Base-by-base conservation (phyloP, 2,113 vertebrate genomes). In the Cavia porcellus region DNA sequence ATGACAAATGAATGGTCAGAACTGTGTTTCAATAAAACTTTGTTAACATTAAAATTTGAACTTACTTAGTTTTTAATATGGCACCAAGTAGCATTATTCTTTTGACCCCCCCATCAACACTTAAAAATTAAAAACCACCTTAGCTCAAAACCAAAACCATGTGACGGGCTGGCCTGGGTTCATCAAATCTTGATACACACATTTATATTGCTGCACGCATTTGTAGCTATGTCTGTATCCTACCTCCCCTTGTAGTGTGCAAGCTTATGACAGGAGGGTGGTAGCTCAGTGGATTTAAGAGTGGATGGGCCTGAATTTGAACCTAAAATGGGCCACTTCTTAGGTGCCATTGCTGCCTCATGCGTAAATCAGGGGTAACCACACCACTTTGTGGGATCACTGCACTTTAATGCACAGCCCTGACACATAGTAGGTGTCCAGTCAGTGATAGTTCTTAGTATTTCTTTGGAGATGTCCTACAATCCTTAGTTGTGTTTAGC, bases 261-360 rank as follows among this genome's bases (percentile, higher is more conserved):
- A 52, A 83, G 84, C 64, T 85, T 94, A 61, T 55, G 42, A 74
- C n/a, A 57, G 68, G 62, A 61, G 74, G 14, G 4, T 7, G 35
- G 9, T 42, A 32, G 74, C 24, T 91, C 47, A 62, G 45, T 10
- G 59, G 47, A 80, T 19, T 38, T 94, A 86, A 22, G 9, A 85
- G n/a, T n/a, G 64, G 38, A 68, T 7, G 35, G 91, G 92, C 85
- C 72, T 77, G 62, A 42, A 89, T 74, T 86, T 79, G 68, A 96
- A 64, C 89, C 47, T 68, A 14, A 14, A 55, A 85, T 42, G 2
- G 90, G 92, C 59, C 62, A 89, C 81, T 79, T 91, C 86, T 81
- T 96, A 92, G 90, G 92, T 75, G 45, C 92, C 3, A 1, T 79
- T 94, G 84, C 96, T 96, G 95, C 80, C 86, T 94, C 52, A 50